Evolutionary conservation across 2,113 vertebrate species (phyloP), one percentile per base, ranked within the genome.

Genomic region (Sylvietta virens): DNA sequence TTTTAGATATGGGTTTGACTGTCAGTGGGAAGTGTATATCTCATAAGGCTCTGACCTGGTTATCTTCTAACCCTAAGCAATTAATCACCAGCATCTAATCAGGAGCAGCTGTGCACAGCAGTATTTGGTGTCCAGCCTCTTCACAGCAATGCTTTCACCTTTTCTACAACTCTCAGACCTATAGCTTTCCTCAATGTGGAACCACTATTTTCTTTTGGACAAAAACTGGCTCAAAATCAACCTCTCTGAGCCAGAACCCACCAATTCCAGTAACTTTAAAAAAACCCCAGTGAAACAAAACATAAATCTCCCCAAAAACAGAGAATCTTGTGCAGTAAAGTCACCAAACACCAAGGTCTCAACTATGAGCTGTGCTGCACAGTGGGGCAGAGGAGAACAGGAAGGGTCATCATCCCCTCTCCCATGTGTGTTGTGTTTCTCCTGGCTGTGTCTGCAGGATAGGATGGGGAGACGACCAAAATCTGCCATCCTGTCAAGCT

Each of bases 21-120:
- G 37, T 57, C 71, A 90, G 39, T 45, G 22, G 79, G 74, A 97
- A 92, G 67, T 21, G 24, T 73, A 3, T 87, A 62, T 94, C 74
- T 91, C 70, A 21, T 45, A 37, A 87, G 81, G 87, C 28, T 87
- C 57, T 96, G 93, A 93, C 88, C 90, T 76, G 86, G 76, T 94
- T 94, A 92, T 93, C 95, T 83, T 54, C 82, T 90, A 90, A 92
- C 74, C 79, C 50, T 1, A 1, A 73, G 67, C 85, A 95, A 96
- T 92, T 95, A 93, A 96, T 95, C 94, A 94, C 53, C 31, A 56
- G 73, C 65, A 81, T 53, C 69, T 94, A 78, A 72, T 3, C n/a
- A 56, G 14, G 37, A 73, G 26, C 22, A 90, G 84, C 35, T 73
- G 74, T 16, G 28, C 67, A 37, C 1, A 1, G 73, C 61, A 78